These are phyloP conservation scores for Notolepis coatsorum DNA, from an alignment of 2,797 vertebrate species.

Conservation along the genomic window DNA sequence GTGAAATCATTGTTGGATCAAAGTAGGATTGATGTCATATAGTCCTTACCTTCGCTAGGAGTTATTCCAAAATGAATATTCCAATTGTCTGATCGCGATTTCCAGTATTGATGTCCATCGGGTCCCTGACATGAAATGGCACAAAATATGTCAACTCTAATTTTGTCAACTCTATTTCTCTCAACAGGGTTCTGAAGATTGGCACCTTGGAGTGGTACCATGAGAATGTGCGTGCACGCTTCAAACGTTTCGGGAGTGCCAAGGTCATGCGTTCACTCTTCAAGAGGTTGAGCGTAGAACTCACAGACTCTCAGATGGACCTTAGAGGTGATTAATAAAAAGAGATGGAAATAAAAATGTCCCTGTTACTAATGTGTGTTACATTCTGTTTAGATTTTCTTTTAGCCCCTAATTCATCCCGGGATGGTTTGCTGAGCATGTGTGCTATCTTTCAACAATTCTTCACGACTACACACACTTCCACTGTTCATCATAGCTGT, in stretches of 20 bases:
- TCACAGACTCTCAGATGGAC: conserved; percentile 52
- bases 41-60: no score
- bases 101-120: no score
- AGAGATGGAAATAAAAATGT: background rate
- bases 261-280: conserved; percentile 92
- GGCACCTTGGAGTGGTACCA: conserved; percentile 95
- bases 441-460: no score
- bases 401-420: no score
- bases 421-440: no score
- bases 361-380: background rate
- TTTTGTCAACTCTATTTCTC: background rate
- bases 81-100: no score
- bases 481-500: no score
- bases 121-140: background rate
- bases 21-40: no score
- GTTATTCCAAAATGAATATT: no score
- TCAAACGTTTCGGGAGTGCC: conserved; percentile 92
- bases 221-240: conserved; percentile 86
- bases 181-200: conserved; percentile 86
- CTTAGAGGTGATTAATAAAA: conserved; percentile 73
- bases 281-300: conserved; percentile 77
- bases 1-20: no score
- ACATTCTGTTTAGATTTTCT: no score
- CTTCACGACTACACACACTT: no score
- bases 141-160: background rate